Evolutionary conservation across 2,113 vertebrate species (phyloP), one percentile per base, ranked within the genome.

Genomic region (Paramormyrops kingsleyae): DNA sequence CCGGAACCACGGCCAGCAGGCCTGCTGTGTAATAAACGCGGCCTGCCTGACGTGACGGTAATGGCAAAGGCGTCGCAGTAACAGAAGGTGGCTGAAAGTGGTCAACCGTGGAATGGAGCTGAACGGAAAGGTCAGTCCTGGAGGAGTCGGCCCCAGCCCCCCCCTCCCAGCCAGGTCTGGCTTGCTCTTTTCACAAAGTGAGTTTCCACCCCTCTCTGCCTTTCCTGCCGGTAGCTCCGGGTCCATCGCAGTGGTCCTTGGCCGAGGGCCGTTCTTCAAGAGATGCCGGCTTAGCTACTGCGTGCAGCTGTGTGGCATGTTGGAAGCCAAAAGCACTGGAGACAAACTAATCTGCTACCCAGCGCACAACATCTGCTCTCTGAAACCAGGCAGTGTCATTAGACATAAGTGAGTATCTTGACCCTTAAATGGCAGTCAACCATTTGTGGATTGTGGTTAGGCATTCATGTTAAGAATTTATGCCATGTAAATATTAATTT

Each of bases 1-100:
- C 39, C 59, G n/a, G 56, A 88, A 46, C 42, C 24, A 1, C 21
- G 17, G 53, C 53, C 56, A 88, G 42, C 21, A 44, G 92, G 90
- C 89, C 42, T 91, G 90, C 46, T 46, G 35, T 50, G 21, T 62
- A 88, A 88, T 88, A 88, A 88, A 88, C 35, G 53, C 56, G 35
- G 7, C n/a, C 27, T 13, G 85, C 85, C 17, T 53, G 24, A 35
- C 17, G 50, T 35, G 85, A 53, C 17, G 0, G 50, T 31, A 50
- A 87, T 87, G 5, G n/a, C 50, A 56, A 56, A 13, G 27, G 17
- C 10, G 21, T 4, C 17, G 35, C 8, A 44, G 87, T 1, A 42
- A 15, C 31, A 12, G 53, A 52, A 66, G 35, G 15, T 42, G 49
- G 87, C 35, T 31, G 56, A 42, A 27, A 42, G 56, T 62, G 87